A percentile compares a stretch with the other conserved stretches of the same genome.
Evolutionary conservation across 2,113 vertebrate genomes (phyloP).

Genomic region (Gopherus flavomarginatus): DNA sequence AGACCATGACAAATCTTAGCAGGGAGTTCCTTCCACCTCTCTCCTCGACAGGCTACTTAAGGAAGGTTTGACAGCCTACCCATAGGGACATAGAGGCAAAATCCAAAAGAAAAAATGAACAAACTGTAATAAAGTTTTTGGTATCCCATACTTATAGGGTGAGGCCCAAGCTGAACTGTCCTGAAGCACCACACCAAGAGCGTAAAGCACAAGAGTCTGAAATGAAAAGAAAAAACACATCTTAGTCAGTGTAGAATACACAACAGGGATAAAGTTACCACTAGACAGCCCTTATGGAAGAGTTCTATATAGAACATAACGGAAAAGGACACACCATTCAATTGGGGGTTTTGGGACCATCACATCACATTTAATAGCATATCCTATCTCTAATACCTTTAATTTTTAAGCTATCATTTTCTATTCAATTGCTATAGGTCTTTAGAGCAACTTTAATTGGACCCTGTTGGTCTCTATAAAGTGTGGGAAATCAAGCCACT

Average conservation of each 20-base stretch:
- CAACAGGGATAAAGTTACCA: neutral
- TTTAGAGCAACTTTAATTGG: neutral
- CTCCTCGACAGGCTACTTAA: slow-evolving; percentile 14
- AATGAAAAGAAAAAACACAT: slow-evolving; percentile 24
- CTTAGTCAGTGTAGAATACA: neutral
- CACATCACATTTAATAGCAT: neutral
- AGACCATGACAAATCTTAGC: neutral
- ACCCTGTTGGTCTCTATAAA: neutral
- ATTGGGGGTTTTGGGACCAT: neutral
- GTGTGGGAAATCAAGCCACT: neutral
- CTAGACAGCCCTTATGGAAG: neutral
- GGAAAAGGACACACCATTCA: neutral
- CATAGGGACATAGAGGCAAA: neutral
- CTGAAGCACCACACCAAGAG: slow-evolving; percentile 93
- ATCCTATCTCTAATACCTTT: neutral
- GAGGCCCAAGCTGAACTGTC: slow-evolving; percentile 88
- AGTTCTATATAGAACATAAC: neutral
- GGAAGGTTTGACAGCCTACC: neutral
- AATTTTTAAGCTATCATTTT: neutral
- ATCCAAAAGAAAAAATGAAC: slow-evolving; percentile 20
- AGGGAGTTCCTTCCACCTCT: slow-evolving; percentile 11
- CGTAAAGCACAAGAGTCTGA: slow-evolving; percentile 95
- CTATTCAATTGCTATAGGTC: neutral
- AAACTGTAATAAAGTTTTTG: neutral
- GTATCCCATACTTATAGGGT: slow-evolving; percentile 87